These are phyloP conservation scores for Cephus nigrinus DNA, from an alignment of 2,888 invertebrate species.

Conservation along the genomic window DNA sequence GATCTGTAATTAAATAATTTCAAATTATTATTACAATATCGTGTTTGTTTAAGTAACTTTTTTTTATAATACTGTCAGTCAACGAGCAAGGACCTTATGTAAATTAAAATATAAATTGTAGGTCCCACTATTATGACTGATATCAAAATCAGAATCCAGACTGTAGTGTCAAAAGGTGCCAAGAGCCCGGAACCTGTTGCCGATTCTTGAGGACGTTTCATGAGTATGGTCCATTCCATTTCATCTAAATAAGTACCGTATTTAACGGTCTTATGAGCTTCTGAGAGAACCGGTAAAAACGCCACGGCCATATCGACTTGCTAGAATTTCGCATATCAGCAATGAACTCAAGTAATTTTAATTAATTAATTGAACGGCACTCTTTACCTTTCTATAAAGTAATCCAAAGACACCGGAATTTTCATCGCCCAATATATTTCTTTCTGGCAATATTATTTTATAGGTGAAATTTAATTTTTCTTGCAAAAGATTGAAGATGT, in stretches of 20 bases:
- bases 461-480: constrained; percentile 81
- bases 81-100: constrained; percentile 67
- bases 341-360: neutral
- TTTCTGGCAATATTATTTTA: constrained; percentile 73
- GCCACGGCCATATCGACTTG: constrained; percentile 83
- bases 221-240: constrained; percentile 82
- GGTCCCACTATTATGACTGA: constrained; percentile 82
- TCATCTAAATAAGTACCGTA: constrained; percentile 79
- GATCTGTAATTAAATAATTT: constrained; percentile 33
- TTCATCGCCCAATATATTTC: constrained; percentile 72
- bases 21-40: neutral
- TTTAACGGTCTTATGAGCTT: constrained; percentile 69
- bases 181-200: constrained; percentile 85
- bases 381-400: constrained; percentile 71
- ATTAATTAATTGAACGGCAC: neutral
- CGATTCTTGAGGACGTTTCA: constrained; percentile 83
- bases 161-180: constrained; percentile 81
- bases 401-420: constrained; percentile 74
- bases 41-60: neutral
- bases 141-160: constrained; percentile 80
- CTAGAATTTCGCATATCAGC: constrained; percentile 62
- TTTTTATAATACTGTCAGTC: neutral
- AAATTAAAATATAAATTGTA: constrained; percentile 78
- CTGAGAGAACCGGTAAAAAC: constrained; percentile 77
- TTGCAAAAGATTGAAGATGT: constrained; percentile 76